A percentile compares a stretch with the other conserved stretches of the same genome.
phyloP scores from a whole-genome alignment of 2,113 vertebrate species.

The Gallinago undulata region DNA sequence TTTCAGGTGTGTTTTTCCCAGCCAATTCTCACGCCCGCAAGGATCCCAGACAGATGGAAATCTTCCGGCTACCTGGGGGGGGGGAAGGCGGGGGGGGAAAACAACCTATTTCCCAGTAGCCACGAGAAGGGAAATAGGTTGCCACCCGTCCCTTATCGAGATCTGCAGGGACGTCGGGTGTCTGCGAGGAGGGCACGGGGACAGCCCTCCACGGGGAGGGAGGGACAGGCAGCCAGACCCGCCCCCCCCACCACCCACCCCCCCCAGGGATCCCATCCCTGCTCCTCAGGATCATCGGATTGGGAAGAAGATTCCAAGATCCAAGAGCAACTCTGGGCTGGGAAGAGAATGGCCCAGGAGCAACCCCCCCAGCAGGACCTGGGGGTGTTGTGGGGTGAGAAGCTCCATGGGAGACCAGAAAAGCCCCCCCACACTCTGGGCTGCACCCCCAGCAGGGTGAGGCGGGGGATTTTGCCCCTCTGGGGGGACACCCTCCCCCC shows the following conservation, averaged over 20 bases:
- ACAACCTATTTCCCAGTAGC: background rate
- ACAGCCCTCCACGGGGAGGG: background rate
- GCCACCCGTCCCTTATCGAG: accelerated
- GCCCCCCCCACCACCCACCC: too few species aligned
- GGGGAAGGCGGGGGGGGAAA: background rate
- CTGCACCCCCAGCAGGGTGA: too few species aligned
- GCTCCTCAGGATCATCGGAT: background rate
- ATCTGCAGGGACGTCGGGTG: background rate
- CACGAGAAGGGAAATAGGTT: background rate
- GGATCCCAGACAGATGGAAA: background rate
- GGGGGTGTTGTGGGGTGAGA: too few species aligned
- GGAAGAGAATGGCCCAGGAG: too few species aligned
- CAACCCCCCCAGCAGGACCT: too few species aligned
- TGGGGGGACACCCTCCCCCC: too few species aligned
- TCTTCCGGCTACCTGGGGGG: background rate
- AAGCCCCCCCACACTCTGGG: too few species aligned
- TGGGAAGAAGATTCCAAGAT: background rate
- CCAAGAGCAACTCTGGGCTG: too few species aligned
- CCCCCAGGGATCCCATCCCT: background rate
- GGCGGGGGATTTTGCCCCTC: too few species aligned
- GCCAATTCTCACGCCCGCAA: background rate
- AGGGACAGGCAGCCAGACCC: background rate
- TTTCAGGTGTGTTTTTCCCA: background rate
- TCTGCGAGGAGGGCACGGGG: background rate
- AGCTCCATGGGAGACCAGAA: too few species aligned